Evolutionary conservation across 2,113 vertebrate species (phyloP).

Genomic region (Cyphomyrus discorhynchus): DNA sequence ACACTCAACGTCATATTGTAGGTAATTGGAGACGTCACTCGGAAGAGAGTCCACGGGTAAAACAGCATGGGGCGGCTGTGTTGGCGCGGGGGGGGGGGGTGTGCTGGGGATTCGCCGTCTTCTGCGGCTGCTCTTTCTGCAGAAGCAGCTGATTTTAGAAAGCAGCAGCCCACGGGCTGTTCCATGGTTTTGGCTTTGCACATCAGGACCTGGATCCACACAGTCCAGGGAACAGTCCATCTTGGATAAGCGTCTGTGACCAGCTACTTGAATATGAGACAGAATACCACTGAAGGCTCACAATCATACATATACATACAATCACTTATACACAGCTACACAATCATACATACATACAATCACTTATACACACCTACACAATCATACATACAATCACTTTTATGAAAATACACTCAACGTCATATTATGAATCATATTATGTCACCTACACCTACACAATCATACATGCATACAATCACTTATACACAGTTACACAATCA

Average conservation of each 20-base stretch:
- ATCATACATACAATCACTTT: too few species aligned
- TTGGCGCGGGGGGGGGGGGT: background rate
- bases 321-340: background rate
- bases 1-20: background rate
- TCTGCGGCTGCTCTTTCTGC: background rate
- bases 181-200: background rate
- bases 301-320: too few species aligned
- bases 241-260: background rate
- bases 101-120: background rate
- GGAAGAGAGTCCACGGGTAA: conserved; percentile 1
- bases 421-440: too few species aligned
- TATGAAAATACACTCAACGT: too few species aligned
- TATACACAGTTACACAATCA: background rate
- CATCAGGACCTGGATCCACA: background rate
- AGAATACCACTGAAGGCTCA: background rate
- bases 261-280: background rate
- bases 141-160: background rate
- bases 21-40: background rate
- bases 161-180: background rate
- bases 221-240: background rate
- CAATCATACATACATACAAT: background rate
- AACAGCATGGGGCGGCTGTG: conserved; percentile 16
- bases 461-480: background rate
- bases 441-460: too few species aligned
- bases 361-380: too few species aligned